Conservation (phyloP, 2,113 vertebrate species). For the Aplodontia rufa region DNA sequence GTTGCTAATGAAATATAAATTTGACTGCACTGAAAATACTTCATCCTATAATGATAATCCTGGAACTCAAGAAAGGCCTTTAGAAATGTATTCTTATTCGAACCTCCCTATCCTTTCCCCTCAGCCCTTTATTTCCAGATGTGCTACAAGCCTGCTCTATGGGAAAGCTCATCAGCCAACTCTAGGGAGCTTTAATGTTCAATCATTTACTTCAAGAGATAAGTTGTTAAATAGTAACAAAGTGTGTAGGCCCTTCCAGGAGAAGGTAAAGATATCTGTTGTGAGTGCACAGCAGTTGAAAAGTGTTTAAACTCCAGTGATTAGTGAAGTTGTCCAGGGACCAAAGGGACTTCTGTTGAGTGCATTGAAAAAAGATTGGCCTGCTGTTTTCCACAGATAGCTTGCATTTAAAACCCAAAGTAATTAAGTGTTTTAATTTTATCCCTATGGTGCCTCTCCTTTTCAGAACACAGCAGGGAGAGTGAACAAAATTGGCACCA, state of each 20-base stretch:
- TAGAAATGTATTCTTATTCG: background rate
- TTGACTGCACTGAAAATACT: background rate
- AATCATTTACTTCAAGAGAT: slow-evolving; percentile 53
- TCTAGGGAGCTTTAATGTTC: slow-evolving; percentile 58
- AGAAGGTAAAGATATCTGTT: slow-evolving; percentile 16
- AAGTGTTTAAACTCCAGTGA: slow-evolving; percentile 65
- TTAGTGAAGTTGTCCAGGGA: slow-evolving; percentile 37
- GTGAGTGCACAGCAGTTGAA: background rate
- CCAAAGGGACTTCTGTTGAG: slow-evolving; percentile 53
- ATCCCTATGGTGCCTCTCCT: slow-evolving; percentile 46
- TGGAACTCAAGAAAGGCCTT: slow-evolving; percentile 40
- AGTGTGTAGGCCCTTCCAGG: slow-evolving; percentile 25
- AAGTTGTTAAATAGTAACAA: slow-evolving; percentile 56
- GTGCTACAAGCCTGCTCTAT: slow-evolving; percentile 15
- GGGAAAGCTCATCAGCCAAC: slow-evolving; percentile 56
- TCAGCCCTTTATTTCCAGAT: slow-evolving; percentile 15
- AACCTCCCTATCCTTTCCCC: background rate
- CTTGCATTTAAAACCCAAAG: slow-evolving; percentile 60
- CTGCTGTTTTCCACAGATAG: slow-evolving; percentile 62
- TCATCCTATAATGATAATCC: background rate
- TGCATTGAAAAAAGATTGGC: slow-evolving; percentile 34
- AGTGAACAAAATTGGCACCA: slow-evolving; percentile 55
- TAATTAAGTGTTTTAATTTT: slow-evolving; percentile 72
- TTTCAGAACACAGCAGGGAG: slow-evolving; percentile 67
- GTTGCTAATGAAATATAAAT: slow-evolving; percentile 38